phyloP scores from a whole-genome alignment of 2,113 vertebrate species.

The Perca fluviatilis region DNA sequence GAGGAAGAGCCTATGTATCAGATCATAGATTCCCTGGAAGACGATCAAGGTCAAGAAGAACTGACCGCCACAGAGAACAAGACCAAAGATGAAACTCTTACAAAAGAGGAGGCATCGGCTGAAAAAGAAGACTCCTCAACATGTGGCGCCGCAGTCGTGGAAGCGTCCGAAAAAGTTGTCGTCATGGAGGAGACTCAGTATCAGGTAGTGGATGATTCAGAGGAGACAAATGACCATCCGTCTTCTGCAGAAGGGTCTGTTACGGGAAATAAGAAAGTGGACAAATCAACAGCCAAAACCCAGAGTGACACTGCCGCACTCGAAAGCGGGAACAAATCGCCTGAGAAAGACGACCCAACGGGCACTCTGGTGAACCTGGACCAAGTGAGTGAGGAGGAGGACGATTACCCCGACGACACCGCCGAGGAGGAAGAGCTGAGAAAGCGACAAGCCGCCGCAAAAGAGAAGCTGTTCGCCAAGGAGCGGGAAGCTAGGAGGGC shows the following conservation, averaged over 20 bases:
- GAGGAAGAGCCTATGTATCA: conserved; percentile 41
- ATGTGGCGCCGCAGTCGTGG: accelerated
- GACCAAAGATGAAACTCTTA: not conserved
- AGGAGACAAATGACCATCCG: not conserved
- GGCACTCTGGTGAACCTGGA: conserved; percentile 87
- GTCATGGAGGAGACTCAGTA: not conserved
- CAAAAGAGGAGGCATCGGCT: not conserved
- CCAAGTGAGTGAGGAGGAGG: conserved; percentile 91
- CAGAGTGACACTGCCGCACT: accelerated
- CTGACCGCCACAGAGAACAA: not conserved
- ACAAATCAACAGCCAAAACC: not conserved
- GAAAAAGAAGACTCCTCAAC: not conserved
- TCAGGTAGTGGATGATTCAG: conserved; percentile 2
- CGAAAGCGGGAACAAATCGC: not conserved
- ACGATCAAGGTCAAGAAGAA: conserved; percentile 47
- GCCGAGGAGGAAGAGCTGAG: conserved; percentile 83
- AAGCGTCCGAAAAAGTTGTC: accelerated
- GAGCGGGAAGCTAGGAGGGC: conserved; percentile 22
- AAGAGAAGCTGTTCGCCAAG: not conserved
- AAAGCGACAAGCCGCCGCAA: conserved; percentile 26
- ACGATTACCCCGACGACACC: conserved; percentile 85
- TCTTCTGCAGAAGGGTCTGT: not conserved
- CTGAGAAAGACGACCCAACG: accelerated
- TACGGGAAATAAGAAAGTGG: not conserved
- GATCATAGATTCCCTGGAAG: conserved; percentile 64